phyloP scores from a whole-genome alignment of 2,113 vertebrate genomes.

The Tenrec ecaudatus region DNA sequence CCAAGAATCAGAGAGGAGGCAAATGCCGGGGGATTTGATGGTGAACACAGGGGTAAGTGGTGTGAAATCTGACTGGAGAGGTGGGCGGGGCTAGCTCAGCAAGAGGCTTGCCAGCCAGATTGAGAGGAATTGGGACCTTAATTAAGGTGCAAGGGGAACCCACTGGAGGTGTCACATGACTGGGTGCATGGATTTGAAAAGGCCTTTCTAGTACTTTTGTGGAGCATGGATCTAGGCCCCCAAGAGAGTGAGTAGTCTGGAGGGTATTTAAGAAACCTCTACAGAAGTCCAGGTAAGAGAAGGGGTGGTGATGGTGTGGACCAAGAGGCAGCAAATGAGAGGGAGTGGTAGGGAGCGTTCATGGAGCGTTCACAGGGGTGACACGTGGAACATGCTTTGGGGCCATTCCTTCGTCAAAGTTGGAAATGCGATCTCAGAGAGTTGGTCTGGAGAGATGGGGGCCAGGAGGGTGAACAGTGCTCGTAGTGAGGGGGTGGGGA shows the following conservation, averaged over 20 bases:
- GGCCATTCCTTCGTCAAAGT: no score
- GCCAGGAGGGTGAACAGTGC: no score
- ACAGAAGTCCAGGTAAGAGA: neutral
- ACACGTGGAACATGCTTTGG: no score
- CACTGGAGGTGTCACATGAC: neutral
- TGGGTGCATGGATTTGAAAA: neutral
- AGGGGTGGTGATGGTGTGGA: neutral
- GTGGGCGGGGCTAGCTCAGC: neutral
- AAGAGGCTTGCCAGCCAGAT: neutral
- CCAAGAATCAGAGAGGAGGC: no score
- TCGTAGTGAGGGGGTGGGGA: no score
- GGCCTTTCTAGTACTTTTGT: neutral
- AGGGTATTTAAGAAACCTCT: neutral
- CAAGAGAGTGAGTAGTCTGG: neutral
- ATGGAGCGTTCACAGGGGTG: no score
- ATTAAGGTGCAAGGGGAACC: neutral
- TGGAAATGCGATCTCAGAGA: no score
- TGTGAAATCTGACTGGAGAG: neutral
- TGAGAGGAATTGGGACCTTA: neutral
- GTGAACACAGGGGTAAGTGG: neutral
- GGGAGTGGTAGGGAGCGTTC: rapidly evolving
- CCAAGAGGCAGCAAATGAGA: neutral
- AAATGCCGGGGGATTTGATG: no score
- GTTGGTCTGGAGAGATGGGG: no score
- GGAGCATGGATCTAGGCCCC: neutral